phyloP scores from a whole-genome alignment of 2,113 vertebrate species.

The Eidolon helvum region DNA sequence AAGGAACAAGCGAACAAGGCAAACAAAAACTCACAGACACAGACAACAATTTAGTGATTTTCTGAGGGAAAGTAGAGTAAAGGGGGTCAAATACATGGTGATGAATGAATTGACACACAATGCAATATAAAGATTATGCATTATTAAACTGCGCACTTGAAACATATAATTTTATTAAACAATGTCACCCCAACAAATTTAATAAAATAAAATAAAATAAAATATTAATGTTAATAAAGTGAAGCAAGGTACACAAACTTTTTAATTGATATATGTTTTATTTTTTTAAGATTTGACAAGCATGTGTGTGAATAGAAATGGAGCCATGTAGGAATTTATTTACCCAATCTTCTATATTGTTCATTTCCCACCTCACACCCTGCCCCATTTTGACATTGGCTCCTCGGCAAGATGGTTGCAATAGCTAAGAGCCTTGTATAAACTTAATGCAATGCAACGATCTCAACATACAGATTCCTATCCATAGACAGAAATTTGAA shows the following conservation, averaged over 20 bases:
- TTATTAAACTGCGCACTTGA: no score
- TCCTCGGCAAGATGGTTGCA: conserved; percentile 45
- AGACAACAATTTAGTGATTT: no score
- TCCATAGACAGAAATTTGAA: conserved; percentile 53
- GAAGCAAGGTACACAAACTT: not conserved
- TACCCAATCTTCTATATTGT: not conserved
- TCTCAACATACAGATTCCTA: conserved; percentile 55
- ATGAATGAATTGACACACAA: no score
- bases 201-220: no score
- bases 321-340: not conserved
- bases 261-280: not conserved
- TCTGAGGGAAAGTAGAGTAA: no score
- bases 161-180: no score
- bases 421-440: not conserved
- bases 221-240: not conserved
- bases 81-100: no score
- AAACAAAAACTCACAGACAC: no score
- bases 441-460: conserved; percentile 1
- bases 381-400: not conserved
- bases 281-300: not conserved
- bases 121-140: no score
- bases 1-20: no score
- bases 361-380: not conserved
- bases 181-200: no score
- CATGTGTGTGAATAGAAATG: not conserved